Base-by-base conservation (phyloP, 2,113 vertebrate genomes). In the Trichomycterus rosablanca region DNA sequence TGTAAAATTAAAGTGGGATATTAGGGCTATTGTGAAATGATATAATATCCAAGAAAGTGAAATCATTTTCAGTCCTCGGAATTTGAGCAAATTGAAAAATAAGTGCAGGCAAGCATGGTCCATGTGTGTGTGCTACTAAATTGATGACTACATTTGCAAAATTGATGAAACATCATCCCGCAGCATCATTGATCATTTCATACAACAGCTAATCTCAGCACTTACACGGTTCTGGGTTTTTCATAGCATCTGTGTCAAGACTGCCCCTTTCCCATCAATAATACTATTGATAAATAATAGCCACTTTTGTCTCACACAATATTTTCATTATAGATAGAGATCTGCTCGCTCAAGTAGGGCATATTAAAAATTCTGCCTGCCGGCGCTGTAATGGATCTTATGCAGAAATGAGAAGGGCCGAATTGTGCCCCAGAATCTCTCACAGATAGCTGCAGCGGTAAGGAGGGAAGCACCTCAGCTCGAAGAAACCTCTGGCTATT, bases 271-370 rank as follows among this genome's bases (percentile, higher is more conserved):
- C 12, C 35, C 40, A 46, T 70, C 52, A 65, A 61, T 48, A 40
- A 16, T 37, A 16, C 22, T 39, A 16, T 56, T 44, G 34, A 56
- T 52, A 57, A 65, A 67, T 67, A 40, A 63, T 56, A 58, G 44
- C 12, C 37, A 14, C 22, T 37, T 59, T 52, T n/a, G 48, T 67
- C 50, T 59, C 51, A 46, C 37, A 69, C 40, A 66, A 51, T 71
- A 54, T 64, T 74, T 70, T 63, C 72, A 63, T 49, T 58, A 50
- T 63, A 69, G 50, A 68, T 59, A 54, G 56, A 62, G 43, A 76
- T 69, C 43, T 59, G 28, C 43, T 64, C 18, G 42, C 68, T 70
- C 45, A 67, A 71, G 52, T 49, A 56, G 61, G 63, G 26, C 57
- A 40, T 57, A 68, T 71, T 64, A 70, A 65, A 68, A 43, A 53